Base-by-base conservation (phyloP, 2,888 invertebrate species). In the Falcaria lacertinaria region DNA sequence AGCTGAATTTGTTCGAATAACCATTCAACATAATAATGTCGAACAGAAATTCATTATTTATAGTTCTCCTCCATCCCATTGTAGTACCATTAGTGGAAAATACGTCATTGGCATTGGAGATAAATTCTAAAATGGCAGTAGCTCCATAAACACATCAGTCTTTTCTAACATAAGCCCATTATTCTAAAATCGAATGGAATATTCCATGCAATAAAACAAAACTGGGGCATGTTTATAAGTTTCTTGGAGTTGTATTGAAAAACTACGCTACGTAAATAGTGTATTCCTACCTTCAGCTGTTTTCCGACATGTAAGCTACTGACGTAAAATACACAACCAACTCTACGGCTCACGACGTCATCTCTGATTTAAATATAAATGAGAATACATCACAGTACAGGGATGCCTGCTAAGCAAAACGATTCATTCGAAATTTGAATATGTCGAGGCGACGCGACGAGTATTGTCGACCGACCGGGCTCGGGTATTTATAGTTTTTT, bases 301-400 rank as follows among this genome's bases (percentile, higher is more conserved):
- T 47, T 43, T 41, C 43, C 38, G 43, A 39, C 25, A 41, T 41
- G 42, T n/a, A 15, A 42, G 19, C 40, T 19, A 38, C 22, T 19
- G 28, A 35, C 5, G 6, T 28, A 35, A 15, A 32, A 19, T 5
- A 16, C n/a, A n/a, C n/a, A n/a, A n/a, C n/a, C 13, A 15, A 13
- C 3, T 16, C 25, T 11, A n/a, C n/a, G n/a, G 4, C 25, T 2
- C 3, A 13, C 16, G 42, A 42, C 42, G 35, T 42, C 42, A 42
- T 17, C 11, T 7, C 15, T 16, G 14, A 36, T 14, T 22, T 25
- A 37, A 15, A 37, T 22, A 25, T 25, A 37, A 37, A n/a, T n/a
- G n/a, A n/a, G n/a, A 37, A 25, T 14, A 22, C 14, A 37, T 15
- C n/a, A n/a, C n/a, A n/a, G n/a, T n/a, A n/a, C 25, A 37, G 22